Conservation (phyloP, 2,113 vertebrate genomes). For the Hemiprocne comata region DNA sequence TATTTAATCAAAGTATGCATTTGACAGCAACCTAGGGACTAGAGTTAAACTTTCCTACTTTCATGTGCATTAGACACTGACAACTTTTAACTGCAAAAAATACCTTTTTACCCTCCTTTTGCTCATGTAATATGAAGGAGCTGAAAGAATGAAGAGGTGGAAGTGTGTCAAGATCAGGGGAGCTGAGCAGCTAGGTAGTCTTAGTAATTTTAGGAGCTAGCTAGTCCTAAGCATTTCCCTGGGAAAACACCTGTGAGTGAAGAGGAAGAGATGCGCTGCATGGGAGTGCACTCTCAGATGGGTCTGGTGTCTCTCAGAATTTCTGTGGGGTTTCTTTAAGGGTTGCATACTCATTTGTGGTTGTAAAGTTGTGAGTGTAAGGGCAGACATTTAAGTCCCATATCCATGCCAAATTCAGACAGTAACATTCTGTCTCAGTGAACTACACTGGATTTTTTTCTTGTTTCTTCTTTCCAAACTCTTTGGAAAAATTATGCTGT, state of each 20-base stretch:
- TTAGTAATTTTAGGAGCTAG: background rate
- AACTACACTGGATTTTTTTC: background rate
- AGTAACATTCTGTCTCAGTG: background rate
- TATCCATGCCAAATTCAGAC: background rate
- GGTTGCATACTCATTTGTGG: background rate
- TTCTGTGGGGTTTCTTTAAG: background rate
- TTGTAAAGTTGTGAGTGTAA: background rate
- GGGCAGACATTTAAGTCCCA: background rate
- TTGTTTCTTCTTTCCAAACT: background rate
- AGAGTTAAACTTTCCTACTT: constrained; percentile 14
- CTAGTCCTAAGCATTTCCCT: background rate
- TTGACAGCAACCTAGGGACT: constrained; percentile 30
- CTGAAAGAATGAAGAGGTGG: background rate
- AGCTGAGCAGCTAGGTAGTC: background rate
- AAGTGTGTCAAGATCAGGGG: background rate
- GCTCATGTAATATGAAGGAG: background rate
- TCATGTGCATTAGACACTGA: background rate
- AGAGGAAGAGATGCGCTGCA: background rate
- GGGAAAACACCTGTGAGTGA: background rate
- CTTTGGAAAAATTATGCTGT: background rate
- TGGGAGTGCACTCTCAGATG: background rate
- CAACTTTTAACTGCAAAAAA: background rate
- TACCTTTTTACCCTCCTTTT: background rate
- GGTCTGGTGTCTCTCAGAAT: background rate
- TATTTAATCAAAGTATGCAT: constrained; percentile 61